Evolutionary conservation across 2,888 invertebrate genomes (phyloP).

Genomic region (Diplazon laetatorius): DNA sequence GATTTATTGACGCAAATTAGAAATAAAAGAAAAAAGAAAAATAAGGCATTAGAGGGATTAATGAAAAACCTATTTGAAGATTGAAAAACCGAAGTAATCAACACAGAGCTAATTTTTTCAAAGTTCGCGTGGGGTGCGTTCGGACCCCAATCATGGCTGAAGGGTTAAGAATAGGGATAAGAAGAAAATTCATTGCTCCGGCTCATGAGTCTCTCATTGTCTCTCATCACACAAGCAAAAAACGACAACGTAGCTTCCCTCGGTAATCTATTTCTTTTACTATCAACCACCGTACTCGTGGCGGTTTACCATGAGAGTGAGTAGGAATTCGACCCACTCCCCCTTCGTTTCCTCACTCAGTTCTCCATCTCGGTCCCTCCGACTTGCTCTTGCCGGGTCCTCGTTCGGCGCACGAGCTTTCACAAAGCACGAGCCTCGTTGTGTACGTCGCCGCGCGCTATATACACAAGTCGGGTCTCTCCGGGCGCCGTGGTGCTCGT

Average conservation of each 20-base stretch:
- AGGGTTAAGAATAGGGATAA: too few relatives aligned
- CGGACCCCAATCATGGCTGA: too few relatives aligned
- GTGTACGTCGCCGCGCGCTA: not conserved
- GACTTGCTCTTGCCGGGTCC: conserved; percentile 57
- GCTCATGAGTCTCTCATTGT: not conserved
- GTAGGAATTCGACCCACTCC: conserved; percentile 32
- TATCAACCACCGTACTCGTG: not conserved
- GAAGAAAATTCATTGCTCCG: too few relatives aligned
- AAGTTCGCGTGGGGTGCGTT: too few relatives aligned
- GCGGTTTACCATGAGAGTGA: conserved; percentile 34
- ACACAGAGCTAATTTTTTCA: too few relatives aligned
- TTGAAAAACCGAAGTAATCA: too few relatives aligned
- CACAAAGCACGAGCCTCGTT: not conserved
- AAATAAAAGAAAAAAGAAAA: too few relatives aligned
- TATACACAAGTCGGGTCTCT: conserved; percentile 4
- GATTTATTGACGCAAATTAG: too few relatives aligned
- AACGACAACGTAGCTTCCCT: too few relatives aligned
- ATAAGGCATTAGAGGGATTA: too few relatives aligned
- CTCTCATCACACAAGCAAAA: not conserved
- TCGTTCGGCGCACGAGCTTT: conserved; percentile 51
- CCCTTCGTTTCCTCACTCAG: not conserved
- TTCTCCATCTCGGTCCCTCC: conserved; percentile 42
- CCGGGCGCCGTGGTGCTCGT: not conserved
- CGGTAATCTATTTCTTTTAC: not conserved
- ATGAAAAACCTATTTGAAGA: too few relatives aligned